Evolutionary conservation across 2,113 vertebrate species (phyloP), one percentile per base, ranked within the genome.

Genomic region (Sminthopsis crassicaudata): DNA sequence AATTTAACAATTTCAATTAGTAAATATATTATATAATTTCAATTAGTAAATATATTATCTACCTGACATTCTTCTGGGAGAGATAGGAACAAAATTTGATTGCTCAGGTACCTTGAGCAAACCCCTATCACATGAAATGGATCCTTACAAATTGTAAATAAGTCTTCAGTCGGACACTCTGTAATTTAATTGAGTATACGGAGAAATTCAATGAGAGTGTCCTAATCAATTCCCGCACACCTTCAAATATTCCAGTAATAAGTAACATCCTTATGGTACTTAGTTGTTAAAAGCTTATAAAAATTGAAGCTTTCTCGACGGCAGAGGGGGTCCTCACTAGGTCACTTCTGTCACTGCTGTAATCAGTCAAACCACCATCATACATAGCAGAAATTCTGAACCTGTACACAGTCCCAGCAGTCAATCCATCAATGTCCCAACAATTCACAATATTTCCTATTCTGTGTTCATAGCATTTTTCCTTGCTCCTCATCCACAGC

Each of bases 311-410:
- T 48, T 48, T 7, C 5, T 1, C 27, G 51, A 12, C 22, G 26
- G 48, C 24, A 5, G 30, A 22, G 14, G 23, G 23, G 36, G 30
- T 76, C 30, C 14, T 67, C 67, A 76, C 36, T 19, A 36, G 36
- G 36, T 76, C 67, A n/a, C 55, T 57, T 7, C 53, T 53, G 7
- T n/a, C 46, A 46, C 67, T 90, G 42, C 90, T 92, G 12, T n/a
- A n/a, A 67, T 92, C 67, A 3, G 2, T 53, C 23, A 53, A 23
- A 16, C 26, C 27, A 24, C 53, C 88, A 2, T 36, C 90, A 90
- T n/a, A 94, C 84, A 94, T n/a, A 52, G 93, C 93, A 2, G 53
- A 92, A 36, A 96, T 91, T 16, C 54, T 50, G 91, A 94, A 84
- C 19, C 46, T 48, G 52, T 95, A 90, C 12, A n/a, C 8, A 3